These are phyloP conservation scores for Drosophila truncata DNA, from an alignment of 1,140 invertebrate species.

Conservation along the genomic window DNA sequence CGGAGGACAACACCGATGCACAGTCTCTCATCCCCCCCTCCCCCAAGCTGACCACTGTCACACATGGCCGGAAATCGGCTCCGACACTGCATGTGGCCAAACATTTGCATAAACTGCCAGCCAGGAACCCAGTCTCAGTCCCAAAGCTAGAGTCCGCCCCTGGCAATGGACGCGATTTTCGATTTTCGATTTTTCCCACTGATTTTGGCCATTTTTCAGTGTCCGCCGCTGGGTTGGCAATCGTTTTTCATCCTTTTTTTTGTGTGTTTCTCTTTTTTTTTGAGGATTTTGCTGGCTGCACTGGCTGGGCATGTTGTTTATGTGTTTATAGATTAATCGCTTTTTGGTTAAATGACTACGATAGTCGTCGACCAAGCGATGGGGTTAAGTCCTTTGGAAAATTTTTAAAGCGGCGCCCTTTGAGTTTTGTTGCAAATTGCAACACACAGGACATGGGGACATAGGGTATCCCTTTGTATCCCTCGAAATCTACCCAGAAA, in stretches of 20 bases:
- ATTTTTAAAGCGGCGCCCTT: conserved; percentile 23
- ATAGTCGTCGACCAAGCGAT: conserved; percentile 48
- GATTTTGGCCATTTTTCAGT: conserved; percentile 82
- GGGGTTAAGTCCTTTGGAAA: background rate
- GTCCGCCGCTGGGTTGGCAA: conserved; percentile 48
- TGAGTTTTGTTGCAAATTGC: conserved; percentile 59
- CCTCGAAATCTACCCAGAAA: background rate
- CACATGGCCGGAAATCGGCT: conserved; percentile 79
- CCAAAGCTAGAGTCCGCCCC: conserved; percentile 5
- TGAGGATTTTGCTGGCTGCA: background rate
- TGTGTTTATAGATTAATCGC: conserved; percentile 85
- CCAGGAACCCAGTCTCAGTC: conserved; percentile 19
- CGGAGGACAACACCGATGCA: background rate
- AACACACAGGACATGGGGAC: background rate
- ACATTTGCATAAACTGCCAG: conserved; percentile 80
- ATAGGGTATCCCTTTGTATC: background rate
- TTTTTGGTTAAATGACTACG: conserved; percentile 83
- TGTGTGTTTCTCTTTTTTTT: conserved; percentile 1
- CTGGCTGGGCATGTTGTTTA: conserved; percentile 75
- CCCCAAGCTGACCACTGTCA: conserved; percentile 28
- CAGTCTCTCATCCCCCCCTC: background rate
- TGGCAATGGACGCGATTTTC: conserved; percentile 36
- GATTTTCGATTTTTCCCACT: conserved; percentile 81
- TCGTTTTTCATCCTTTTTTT: conserved; percentile 32
- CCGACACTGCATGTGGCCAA: conserved; percentile 79